Evolutionary conservation across 1,140 invertebrate genomes (phyloP).

Genomic region (Drosophila kanapiae): DNA sequence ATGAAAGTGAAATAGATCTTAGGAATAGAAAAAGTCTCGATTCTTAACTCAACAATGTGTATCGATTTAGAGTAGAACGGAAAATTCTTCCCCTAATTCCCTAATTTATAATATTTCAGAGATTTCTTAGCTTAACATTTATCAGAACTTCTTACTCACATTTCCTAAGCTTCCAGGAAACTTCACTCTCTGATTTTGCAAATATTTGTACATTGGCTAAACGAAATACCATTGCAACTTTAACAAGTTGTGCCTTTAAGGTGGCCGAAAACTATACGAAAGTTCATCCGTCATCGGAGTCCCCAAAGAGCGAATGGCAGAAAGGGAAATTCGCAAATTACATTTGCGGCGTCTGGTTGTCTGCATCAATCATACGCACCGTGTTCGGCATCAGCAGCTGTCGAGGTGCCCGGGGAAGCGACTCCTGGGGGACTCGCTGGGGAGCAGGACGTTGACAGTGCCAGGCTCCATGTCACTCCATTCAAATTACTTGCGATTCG

Average conservation of each 20-base stretch:
- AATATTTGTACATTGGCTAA: not conserved
- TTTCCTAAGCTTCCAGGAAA: no score
- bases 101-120: no score
- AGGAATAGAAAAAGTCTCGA: no score
- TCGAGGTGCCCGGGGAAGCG: constrained; percentile 41
- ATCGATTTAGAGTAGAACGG: no score
- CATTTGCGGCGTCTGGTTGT: constrained; percentile 70
- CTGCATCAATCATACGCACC: constrained; percentile 79
- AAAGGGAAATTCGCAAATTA: constrained; percentile 61
- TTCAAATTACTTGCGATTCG: constrained; percentile 22
- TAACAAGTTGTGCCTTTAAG: constrained; percentile 12
- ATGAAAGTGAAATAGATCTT: not conserved
- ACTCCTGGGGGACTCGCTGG: constrained; percentile 15
- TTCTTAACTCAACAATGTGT: not conserved
- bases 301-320: constrained; percentile 51
- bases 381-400: constrained; percentile 59
- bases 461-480: constrained; percentile 28
- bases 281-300: constrained; percentile 55
- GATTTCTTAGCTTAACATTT: not conserved
- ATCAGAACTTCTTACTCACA: not conserved
- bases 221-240: not conserved
- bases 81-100: no score
- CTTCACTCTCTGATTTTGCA: not conserved
- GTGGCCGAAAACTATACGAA: constrained; percentile 56
- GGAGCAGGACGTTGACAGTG: constrained; percentile 40